phyloP scores from a whole-genome alignment of 2,113 vertebrate genomes.

The Chloebia gouldiae region DNA sequence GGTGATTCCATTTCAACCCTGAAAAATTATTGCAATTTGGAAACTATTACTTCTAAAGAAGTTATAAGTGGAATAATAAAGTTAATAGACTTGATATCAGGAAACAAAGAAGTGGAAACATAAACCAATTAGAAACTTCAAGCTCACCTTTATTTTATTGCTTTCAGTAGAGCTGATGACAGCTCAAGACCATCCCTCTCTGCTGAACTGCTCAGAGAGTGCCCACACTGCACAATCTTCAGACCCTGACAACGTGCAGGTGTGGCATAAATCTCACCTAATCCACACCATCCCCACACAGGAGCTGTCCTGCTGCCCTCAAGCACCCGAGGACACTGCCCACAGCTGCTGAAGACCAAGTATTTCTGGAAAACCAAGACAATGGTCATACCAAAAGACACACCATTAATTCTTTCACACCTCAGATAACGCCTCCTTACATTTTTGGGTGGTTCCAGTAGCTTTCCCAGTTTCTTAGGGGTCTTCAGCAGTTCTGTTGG shows the following conservation, averaged over 20 bases:
- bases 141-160: not conserved
- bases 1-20: not conserved
- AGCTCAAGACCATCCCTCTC: not conserved
- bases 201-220: not conserved
- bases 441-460: not conserved
- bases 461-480: not conserved
- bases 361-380: not conserved
- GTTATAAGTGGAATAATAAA: not conserved
- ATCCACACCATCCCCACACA: rapidly evolving
- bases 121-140: not conserved
- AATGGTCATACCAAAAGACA: not conserved
- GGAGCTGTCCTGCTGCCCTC: not conserved
- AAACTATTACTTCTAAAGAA: not conserved
- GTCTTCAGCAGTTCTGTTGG: not conserved
- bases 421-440: not conserved
- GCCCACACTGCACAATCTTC: not conserved
- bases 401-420: not conserved
- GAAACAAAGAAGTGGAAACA: not conserved
- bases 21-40: not conserved
- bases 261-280: not conserved
- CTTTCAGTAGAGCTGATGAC: not conserved
- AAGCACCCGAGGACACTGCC: not conserved
- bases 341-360: rapidly evolving
- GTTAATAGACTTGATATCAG: not conserved
- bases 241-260: not conserved